Base-by-base conservation (phyloP, 2,797 vertebrate genomes). In the Eleutherodactylus coqui region DNA sequence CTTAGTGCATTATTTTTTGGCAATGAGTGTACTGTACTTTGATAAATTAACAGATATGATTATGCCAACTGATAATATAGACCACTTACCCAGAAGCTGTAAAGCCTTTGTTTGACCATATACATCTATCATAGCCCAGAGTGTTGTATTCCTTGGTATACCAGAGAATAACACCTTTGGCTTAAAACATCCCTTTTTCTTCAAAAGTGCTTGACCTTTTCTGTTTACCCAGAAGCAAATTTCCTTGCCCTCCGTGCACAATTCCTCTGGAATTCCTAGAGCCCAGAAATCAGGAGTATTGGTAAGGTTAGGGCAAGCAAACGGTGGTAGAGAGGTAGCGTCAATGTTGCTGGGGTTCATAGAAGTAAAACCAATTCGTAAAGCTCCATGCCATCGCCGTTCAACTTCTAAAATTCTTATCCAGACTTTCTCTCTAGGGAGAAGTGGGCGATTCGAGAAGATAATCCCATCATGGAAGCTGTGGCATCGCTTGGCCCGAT, bases 91-190 rank as follows among this genome's bases (percentile, higher is more conserved):
- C 0, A 93, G 84, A 8, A 96, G 89, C 13, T 84, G 83, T 81
- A 96, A 75, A 7, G 91, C 88, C 21, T 86, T 58, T 0, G 96
- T 95, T 90, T 94, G 93, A 4, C 95, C 95, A 0, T 96, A 96
- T 45, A 96, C 21, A 58, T 96, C 95, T 0, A 96, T 89, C 89
- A 96, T 89, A 79, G 91, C 94, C 95, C 95, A 96, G n/a, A 95
- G 89, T 0, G 92, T 93, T 45, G 16, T 11, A 0, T 77, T 84
- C 47, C 92, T 16, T 41, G 95, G 87, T 72, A 95, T 84, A 2
- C 89, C 87, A 1, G n/a, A 17, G 0, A 93, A 41, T 27, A 82
- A 82, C 21, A 81, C 27, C 0, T 21, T 13, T 36, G 75, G 32
- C 2, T 13, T 6, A 7, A 0, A 19, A 0, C 1, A 16, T 1